Conservation (phyloP, 2,113 vertebrate genomes). For the Paedocypris sp. region DNA sequence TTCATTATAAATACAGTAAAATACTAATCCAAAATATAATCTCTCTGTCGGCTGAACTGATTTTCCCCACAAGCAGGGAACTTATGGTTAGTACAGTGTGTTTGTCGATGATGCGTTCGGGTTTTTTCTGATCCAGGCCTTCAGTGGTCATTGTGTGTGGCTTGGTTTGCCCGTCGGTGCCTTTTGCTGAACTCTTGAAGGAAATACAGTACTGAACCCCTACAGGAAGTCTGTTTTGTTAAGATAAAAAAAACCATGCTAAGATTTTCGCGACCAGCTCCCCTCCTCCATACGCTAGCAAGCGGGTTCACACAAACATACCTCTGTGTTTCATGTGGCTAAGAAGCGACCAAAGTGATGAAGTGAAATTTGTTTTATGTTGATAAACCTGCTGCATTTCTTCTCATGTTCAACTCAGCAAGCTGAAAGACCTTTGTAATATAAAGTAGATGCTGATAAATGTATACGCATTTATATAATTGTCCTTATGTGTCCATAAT, state of each 20-base stretch:
- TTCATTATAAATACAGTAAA: too few species aligned
- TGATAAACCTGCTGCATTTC: too few species aligned
- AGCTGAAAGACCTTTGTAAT: too few species aligned
- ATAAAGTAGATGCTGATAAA: too few species aligned
- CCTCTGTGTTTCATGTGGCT: conserved; percentile 28
- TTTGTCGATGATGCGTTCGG: background rate
- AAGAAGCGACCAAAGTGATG: too few species aligned
- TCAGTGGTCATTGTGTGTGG: background rate
- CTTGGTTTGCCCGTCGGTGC: conserved; percentile 21
- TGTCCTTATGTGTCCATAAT: too few species aligned
- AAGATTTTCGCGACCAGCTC: conserved; percentile 22
- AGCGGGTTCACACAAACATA: conserved; percentile 4
- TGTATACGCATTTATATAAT: too few species aligned
- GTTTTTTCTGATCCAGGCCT: background rate
- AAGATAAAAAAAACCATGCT: conserved; percentile 33
- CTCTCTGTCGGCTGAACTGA: too few species aligned
- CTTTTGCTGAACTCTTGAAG: conserved; percentile 22
- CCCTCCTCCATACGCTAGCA: conserved; percentile 27
- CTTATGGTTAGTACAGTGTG: background rate
- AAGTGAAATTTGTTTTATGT: too few species aligned
- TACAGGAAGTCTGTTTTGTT: conserved; percentile 36
- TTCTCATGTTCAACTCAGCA: too few species aligned
- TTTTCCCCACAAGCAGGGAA: background rate
- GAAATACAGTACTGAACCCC: conserved; percentile 26
- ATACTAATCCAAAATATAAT: too few species aligned